Evolutionary conservation across 1,140 invertebrate genomes (phyloP), one percentile per base, ranked within the genome.

Genomic region (Sitodiplosis mosellana): DNA sequence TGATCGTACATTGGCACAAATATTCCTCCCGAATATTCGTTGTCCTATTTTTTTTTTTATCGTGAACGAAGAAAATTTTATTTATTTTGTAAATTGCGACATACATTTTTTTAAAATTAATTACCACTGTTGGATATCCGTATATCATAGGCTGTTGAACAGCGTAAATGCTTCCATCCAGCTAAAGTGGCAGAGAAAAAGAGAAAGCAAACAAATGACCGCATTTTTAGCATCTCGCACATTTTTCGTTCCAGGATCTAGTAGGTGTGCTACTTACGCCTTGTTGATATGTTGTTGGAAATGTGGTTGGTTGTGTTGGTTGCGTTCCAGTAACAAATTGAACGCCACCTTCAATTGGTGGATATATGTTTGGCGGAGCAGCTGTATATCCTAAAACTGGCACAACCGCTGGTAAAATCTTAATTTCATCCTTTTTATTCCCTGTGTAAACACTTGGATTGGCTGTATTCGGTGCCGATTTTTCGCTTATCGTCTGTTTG

Each of bases 1-100:
- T 61, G 57, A 55, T 64, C 61, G 53, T 55, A 64, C 52, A 64
- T 59, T 53, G 61, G 61, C 60, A 64, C 60, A 52, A 62, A 61
- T 56, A 61, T 63, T 27, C 27, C 27, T 50, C 61, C 59, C 38
- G 58, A 51, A 19, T 62, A 49, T 42, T 63, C 54, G 10, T 53
- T 52, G 27, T 63, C 61, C 44, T 59, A 54, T 10, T 27, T 3
- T 27, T 27, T n/a, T 27, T 27, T 27, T 27, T 8, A 20, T 53
- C 2, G 58, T 43, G 55, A 55, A 51, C 59, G 53, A 11, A 46
- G 33, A 22, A 41, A 27, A 27, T 27, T 27, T 10, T 27, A 27
- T 27, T 19, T 48, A 11, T 48, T n/a, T 45, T 8, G 42, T 18
- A 41, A 10, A 50, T 48, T 50, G 49, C n/a, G n/a, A n/a, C n/a